A percentile compares a stretch with the other conserved stretches of the same genome.
Evolutionary conservation across 2,797 vertebrate genomes (phyloP).

Genomic region (Hyperoplus immaculatus): DNA sequence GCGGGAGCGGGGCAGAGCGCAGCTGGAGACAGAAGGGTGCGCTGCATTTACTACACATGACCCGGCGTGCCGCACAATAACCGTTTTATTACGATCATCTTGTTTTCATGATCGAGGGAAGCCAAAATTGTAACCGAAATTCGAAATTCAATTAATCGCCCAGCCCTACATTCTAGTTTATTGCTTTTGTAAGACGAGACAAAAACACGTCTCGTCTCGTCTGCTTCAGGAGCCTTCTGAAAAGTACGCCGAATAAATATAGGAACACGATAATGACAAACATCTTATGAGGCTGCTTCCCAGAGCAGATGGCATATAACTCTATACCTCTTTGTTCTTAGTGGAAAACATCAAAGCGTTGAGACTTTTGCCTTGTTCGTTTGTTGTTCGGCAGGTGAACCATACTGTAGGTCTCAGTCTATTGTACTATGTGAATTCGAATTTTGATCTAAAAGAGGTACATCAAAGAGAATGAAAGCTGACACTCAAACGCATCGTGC

Average conservation of each 20-base stretch:
- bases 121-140: too few relatives aligned
- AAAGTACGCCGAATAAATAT: slow-evolving; percentile 45
- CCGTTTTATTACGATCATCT: too few relatives aligned
- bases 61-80: too few relatives aligned
- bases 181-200: not conserved
- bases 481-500: not conserved
- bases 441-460: not conserved
- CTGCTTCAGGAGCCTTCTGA: slow-evolving; percentile 37
- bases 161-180: not conserved
- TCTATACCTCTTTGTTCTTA: slow-evolving; percentile 5
- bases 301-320: slow-evolving; percentile 6
- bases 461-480: slow-evolving; percentile 8
- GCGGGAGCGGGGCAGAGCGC: too few relatives aligned
- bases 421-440: slow-evolving; percentile 30
- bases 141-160: too few relatives aligned
- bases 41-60: too few relatives aligned
- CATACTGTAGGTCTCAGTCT: slow-evolving; percentile 14
- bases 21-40: too few relatives aligned
- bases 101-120: too few relatives aligned
- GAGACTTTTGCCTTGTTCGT: slow-evolving; percentile 3
- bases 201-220: slow-evolving; percentile 4
- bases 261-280: slow-evolving; percentile 12
- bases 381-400: slow-evolving; percentile 22
- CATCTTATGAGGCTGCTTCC: slow-evolving; percentile 18
- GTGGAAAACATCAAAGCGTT: slow-evolving; percentile 3